Base-by-base conservation (phyloP, 2,113 vertebrate genomes). In the Sus scrofa region DNA sequence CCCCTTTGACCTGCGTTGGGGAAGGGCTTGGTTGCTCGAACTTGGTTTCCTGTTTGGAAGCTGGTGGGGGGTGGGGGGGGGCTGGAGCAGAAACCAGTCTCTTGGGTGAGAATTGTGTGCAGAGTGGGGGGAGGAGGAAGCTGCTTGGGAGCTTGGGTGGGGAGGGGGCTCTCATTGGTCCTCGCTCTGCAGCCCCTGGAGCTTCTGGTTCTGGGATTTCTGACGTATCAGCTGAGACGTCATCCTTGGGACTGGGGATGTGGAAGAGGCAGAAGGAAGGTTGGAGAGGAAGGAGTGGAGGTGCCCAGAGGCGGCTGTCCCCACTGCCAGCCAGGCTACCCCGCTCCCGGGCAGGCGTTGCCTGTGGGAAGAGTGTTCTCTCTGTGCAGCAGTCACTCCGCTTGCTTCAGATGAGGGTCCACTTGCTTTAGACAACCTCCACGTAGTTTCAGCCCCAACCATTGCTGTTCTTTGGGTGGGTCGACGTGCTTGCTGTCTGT, bases 21-120 rank as follows among this genome's bases (percentile, higher is more conserved):
- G 15, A 3, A 19, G 24, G 13, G 30, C 19, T 27, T 6, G 65
- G 60, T 22, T 30, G 60, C 60, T n/a, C 10, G 75, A 4, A 15
- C 54, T 22, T 75, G 9, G 2, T 32, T 11, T 39, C 34, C 3
- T 2, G 1, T 71, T 70, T 67, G 92, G 54, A 37, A 58, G 83
- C 6, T n/a, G 50, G 39, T n/a, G 65, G 58, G 87, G 56, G 4
- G 26, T 3, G 6, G n/a, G n/a, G n/a, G n/a, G n/a, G n/a, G 62
- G 14, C 22, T 16, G 44, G 70, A 78, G 56, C 89, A 7, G 85
- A 7, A 8, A 32, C 2, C 22, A n/a, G 75, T 30, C n/a, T 1
- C 27, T 56, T 12, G 54, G 68, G 19, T 1, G 19, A 9, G 79
- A 27, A 12, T 58, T 3, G 0, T 0, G 18, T 34, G 0, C 10